These are phyloP conservation scores for Imbricaverruca yamaguchii DNA, from an alignment of 2,888 invertebrate species.

Conservation along the genomic window DNA sequence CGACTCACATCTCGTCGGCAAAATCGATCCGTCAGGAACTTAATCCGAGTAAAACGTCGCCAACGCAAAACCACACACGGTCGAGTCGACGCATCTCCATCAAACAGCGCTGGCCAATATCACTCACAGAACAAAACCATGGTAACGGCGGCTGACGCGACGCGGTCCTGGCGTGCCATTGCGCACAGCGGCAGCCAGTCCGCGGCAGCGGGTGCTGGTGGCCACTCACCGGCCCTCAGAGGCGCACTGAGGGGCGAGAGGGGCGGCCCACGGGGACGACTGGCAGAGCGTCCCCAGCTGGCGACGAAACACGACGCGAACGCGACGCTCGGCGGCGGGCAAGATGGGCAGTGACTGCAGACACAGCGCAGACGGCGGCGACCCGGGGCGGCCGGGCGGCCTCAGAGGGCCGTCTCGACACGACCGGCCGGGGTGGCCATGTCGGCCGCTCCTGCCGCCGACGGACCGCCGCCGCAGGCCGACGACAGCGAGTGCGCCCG, in stretches of 20 bases:
- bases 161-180: neutral
- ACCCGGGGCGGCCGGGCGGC: neutral
- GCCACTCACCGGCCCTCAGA: neutral
- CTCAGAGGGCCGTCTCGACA: neutral
- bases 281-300: neutral
- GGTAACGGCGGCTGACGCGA: neutral
- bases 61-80: neutral
- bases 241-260: neutral
- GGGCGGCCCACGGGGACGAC: neutral
- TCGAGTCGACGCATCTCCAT: neutral
- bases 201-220: neutral
- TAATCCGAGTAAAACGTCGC: neutral
- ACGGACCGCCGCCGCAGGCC: neutral
- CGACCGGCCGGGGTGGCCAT: neutral
- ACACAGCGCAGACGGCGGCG: too few relatives aligned
- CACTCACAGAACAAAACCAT: neutral
- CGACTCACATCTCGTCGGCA: neutral
- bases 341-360: too few relatives aligned
- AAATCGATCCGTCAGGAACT: neutral
- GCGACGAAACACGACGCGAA: too few relatives aligned
- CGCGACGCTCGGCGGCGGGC: too few relatives aligned
- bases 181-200: neutral
- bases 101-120: neutral
- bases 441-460: neutral
- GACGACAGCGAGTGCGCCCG: neutral